Conservation (phyloP, 1,140 invertebrate species). For the Magallana gigas region DNA sequence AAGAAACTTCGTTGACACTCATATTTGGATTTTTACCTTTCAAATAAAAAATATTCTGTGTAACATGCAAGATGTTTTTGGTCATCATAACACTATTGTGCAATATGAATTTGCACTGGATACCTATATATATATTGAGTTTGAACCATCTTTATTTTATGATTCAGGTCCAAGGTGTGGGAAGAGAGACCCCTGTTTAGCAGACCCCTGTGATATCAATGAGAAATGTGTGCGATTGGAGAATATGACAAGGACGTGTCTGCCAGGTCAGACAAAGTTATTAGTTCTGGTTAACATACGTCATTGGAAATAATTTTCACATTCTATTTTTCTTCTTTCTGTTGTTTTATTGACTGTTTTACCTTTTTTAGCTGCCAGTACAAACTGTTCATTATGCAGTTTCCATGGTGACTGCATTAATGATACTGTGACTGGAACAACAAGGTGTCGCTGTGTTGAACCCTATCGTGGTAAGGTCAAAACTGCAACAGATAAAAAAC, state of each 20-base stretch:
- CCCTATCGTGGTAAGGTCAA: background rate
- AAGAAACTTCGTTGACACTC: background rate
- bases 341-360: background rate
- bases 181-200: background rate
- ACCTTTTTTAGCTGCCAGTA: background rate
- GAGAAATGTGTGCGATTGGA: background rate
- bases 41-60: too few relatives aligned
- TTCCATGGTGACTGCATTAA: conserved; percentile 4
- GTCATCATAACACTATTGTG: too few relatives aligned
- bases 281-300: too few relatives aligned
- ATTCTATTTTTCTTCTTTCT: background rate
- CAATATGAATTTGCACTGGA: too few relatives aligned
- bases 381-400: background rate
- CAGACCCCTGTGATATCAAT: background rate
- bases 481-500: background rate
- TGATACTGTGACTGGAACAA: background rate
- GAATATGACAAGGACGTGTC: background rate
- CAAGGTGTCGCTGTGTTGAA: background rate
- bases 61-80: too few relatives aligned
- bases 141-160: background rate
- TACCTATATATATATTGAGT: too few relatives aligned
- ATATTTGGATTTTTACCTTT: too few relatives aligned
- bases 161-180: background rate
- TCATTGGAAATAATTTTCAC: too few relatives aligned
- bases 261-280: background rate